Evolutionary conservation across 2,888 invertebrate genomes (phyloP).

Genomic region (Plemyria rubiginata): DNA sequence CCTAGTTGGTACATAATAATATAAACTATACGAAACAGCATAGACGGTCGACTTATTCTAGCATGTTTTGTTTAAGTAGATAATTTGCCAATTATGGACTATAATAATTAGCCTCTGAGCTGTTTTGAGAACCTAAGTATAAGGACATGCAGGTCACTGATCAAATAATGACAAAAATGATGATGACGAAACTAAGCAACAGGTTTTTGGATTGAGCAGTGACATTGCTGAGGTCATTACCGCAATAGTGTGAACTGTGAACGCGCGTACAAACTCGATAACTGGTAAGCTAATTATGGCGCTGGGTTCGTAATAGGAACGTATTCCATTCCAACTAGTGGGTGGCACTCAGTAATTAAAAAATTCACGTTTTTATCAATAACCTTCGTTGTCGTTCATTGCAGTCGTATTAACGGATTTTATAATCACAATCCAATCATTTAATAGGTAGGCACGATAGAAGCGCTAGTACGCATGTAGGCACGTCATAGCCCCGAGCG

Average conservation of each 20-base stretch:
- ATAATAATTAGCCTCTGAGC: not conserved
- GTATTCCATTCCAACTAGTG: conserved; percentile 1
- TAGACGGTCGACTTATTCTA: too few species aligned
- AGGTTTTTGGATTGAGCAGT: conserved; percentile 11
- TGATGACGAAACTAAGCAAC: conserved; percentile 3
- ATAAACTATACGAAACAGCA: too few species aligned
- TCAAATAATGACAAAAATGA: not conserved
- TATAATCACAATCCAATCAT: not conserved
- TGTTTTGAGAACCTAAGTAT: not conserved
- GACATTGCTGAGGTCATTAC: conserved; percentile 12
- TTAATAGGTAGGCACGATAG: not conserved
- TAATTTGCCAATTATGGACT: not conserved
- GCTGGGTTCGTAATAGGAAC: conserved; percentile 2
- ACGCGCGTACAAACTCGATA: conserved; percentile 4
- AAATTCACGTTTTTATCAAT: not conserved
- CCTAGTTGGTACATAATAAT: too few species aligned
- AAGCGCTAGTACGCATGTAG: too few species aligned
- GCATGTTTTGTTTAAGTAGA: too few species aligned
- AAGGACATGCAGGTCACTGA: not conserved
- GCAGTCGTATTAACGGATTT: not conserved
- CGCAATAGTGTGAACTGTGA: not conserved
- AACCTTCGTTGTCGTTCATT: not conserved
- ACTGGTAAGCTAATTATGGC: conserved; percentile 20
- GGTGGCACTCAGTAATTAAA: not conserved
- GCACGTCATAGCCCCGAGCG: too few species aligned